A percentile compares a stretch with the other conserved stretches of the same genome.
Conservation (phyloP, 2,113 vertebrate species). For the Cochlearius cochlearius region DNA sequence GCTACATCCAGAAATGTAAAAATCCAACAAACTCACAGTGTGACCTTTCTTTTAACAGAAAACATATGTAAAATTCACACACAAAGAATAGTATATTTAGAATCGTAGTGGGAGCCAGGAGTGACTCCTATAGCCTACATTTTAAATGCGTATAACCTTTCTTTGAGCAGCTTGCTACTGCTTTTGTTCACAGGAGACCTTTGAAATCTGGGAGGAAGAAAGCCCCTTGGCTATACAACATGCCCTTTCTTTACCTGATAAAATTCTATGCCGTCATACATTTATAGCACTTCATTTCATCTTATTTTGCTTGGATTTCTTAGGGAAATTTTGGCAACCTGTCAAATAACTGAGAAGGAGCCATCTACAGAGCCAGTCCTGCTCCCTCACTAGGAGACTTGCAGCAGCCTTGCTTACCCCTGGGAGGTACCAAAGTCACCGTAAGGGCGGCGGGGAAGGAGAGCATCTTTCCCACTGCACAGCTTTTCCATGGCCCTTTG, state of each 20-base stretch:
- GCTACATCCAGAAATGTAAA: conserved; percentile 8
- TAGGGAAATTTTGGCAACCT: conserved; percentile 5
- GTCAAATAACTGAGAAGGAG: background rate
- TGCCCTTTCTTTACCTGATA: background rate
- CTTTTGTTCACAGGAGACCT: conserved; percentile 20
- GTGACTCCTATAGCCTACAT: background rate
- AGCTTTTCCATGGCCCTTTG: background rate
- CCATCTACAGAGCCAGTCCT: background rate
- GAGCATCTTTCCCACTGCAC: background rate
- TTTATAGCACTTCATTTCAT: conserved; percentile 9
- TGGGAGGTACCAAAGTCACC: background rate
- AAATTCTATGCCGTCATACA: background rate
- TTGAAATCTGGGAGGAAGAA: conserved; percentile 15
- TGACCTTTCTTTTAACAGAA: conserved; percentile 29
- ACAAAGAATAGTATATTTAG: conserved; percentile 8
- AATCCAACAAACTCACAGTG: background rate
- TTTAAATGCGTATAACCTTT: conserved; percentile 5
- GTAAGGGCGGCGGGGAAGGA: background rate
- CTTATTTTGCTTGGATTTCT: background rate
- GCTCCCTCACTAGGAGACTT: background rate
- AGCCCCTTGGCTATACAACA: background rate
- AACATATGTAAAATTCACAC: background rate
- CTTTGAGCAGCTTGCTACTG: background rate
- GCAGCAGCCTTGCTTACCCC: background rate
- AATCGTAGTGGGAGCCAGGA: background rate